Conservation (phyloP, 2,888 invertebrate species). For the Glomeris marginata region DNA sequence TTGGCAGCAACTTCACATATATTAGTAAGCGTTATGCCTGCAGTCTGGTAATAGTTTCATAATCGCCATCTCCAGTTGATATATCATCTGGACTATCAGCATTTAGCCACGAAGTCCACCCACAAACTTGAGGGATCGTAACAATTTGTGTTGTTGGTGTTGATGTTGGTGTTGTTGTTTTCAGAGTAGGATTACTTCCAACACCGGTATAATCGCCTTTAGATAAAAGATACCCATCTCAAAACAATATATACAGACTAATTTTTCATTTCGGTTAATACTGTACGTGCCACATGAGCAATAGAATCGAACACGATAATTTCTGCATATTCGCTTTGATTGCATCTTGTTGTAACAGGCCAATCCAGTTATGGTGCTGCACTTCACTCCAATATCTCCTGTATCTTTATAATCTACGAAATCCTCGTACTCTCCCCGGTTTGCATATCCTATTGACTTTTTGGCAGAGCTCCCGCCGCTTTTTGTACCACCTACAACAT, state of each 20-base stretch:
- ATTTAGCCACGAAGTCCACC: conserved; percentile 13
- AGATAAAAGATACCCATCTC: too few species aligned
- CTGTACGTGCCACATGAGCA: conserved; percentile 17
- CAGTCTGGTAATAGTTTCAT: conserved; percentile 9
- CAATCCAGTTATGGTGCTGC: conserved; percentile 18
- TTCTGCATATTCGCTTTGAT: conserved; percentile 12
- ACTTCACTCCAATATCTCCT: conserved; percentile 19
- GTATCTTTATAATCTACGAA: conserved; percentile 20
- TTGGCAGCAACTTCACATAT: neutral
- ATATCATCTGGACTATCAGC: conserved; percentile 1
- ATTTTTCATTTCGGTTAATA: too few species aligned
- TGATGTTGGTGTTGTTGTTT: neutral
- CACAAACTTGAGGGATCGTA: conserved; percentile 5
- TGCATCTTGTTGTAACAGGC: conserved; percentile 18
- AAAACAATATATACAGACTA: too few species aligned
- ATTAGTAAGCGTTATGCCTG: neutral
- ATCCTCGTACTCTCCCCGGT: neutral
- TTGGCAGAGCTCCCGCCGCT: conserved; percentile 1
- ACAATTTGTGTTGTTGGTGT: neutral
- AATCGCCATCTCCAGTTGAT: conserved; percentile 3
- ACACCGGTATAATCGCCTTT: neutral
- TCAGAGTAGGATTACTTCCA: neutral
- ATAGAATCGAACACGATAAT: conserved; percentile 17
- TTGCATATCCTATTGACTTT: neutral
- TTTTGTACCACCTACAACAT: conserved; percentile 4